phyloP scores from a whole-genome alignment of 2,888 invertebrate species.

The Aphidoletes aphidimyza region DNA sequence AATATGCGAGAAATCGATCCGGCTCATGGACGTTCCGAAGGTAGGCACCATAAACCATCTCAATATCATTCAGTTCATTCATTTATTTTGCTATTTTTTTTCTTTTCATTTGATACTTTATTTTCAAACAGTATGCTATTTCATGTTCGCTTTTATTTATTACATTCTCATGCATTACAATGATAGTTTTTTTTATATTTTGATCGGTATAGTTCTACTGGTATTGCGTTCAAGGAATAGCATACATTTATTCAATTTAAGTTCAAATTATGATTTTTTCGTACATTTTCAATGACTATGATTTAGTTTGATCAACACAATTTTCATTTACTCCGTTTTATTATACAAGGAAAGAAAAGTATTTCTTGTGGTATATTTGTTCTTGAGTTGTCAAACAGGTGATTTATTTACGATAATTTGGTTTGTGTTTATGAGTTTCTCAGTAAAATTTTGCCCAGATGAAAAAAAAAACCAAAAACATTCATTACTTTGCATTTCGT shows the following conservation, averaged over 20 bases:
- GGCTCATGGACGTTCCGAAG: constrained; percentile 67
- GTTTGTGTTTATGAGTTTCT: constrained; percentile 1
- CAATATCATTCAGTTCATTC: constrained; percentile 52
- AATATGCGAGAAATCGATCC: constrained; percentile 66
- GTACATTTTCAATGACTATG: background rate
- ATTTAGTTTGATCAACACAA: background rate
- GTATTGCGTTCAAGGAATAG: background rate
- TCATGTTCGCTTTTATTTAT: background rate
- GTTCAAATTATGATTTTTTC: constrained; percentile 49
- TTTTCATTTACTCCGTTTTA: constrained; percentile 3
- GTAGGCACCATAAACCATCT: constrained; percentile 64
- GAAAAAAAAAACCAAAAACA: constrained; percentile 8
- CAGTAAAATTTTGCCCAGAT: background rate
- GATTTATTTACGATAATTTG: background rate
- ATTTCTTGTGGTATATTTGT: too few relatives aligned
- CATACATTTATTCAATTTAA: too few relatives aligned
- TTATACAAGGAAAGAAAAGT: background rate
- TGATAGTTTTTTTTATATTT: constrained; percentile 26
- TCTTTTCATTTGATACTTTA: background rate
- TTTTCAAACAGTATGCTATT: background rate
- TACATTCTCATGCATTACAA: background rate
- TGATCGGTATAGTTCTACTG: background rate
- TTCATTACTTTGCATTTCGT: background rate
- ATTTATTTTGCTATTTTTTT: background rate
- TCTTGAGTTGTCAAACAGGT: background rate